Evolutionary conservation across 1,140 invertebrate genomes (phyloP).

Genomic region (Acromyrmex echinatior): DNA sequence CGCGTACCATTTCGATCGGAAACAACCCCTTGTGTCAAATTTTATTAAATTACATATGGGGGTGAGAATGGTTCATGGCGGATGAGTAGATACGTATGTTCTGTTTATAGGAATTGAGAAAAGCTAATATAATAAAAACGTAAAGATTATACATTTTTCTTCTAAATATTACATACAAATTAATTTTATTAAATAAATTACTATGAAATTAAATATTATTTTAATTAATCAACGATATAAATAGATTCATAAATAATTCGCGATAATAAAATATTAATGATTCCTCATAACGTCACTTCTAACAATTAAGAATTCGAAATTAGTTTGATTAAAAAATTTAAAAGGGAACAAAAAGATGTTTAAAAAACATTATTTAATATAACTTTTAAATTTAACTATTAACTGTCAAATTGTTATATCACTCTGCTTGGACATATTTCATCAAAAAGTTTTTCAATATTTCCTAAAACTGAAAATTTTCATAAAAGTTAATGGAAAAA

Average conservation of each 20-base stretch:
- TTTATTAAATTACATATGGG: conserved; percentile 44
- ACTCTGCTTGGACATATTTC: neutral
- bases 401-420: neutral
- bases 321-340: neutral
- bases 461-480: neutral
- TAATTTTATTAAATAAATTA: neutral
- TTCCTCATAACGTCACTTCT: neutral
- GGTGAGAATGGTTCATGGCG: neutral
- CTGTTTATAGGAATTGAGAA: conserved; percentile 16
- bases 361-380: neutral
- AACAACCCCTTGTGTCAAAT: conserved; percentile 64
- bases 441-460: neutral
- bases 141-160: neutral
- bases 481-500: neutral
- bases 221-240: neutral
- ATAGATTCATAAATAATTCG: neutral
- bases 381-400: too few species aligned
- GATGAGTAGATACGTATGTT: neutral
- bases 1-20: conserved; percentile 81
- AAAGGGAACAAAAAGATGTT: neutral
- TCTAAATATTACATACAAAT: neutral
- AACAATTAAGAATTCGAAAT: conserved; percentile 11
- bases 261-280: conserved; percentile 7
- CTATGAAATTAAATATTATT: neutral
- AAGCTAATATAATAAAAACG: neutral